These are phyloP conservation scores for Astreopora myriophthalma DNA, from an alignment of 64 coral and sea anemone species.

Conservation along the genomic window DNA sequence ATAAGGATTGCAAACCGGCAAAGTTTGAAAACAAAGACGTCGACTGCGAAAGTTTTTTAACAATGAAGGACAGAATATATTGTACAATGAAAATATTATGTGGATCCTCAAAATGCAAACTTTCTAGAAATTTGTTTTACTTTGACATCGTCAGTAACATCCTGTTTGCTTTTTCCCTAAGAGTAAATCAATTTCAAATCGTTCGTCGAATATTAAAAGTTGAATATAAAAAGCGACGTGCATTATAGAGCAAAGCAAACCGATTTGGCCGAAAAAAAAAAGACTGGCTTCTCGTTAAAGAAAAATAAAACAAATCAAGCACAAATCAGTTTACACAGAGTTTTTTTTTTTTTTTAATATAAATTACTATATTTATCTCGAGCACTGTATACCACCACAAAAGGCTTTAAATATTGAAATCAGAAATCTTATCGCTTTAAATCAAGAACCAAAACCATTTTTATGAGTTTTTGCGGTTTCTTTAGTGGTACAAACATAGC, in stretches of 20 bases:
- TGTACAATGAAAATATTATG: background rate
- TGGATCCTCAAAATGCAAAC: background rate
- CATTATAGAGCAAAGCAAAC: conserved; percentile 25
- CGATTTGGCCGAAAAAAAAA: background rate
- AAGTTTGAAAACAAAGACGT: too few relatives aligned
- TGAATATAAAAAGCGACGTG: background rate
- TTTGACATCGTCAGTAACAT: background rate
- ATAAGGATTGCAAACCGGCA: too few relatives aligned
- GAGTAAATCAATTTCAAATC: conserved; percentile 22
- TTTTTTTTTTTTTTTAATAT: background rate
- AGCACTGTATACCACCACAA: background rate
- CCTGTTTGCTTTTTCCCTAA: conserved; percentile 4
- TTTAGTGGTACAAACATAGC: conserved; percentile 44
- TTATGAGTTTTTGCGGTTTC: conserved; percentile 55
- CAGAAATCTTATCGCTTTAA: conserved; percentile 31
- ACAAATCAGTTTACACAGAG: conserved; percentile 16
- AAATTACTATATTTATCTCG: conserved; percentile 12
- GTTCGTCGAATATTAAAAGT: background rate
- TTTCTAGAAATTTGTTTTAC: background rate
- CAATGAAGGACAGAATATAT: background rate
- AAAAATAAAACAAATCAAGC: background rate
- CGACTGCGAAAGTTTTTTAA: background rate
- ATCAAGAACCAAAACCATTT: conserved; percentile 45
- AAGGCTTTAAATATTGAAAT: conserved; percentile 35
- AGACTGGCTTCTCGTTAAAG: background rate